phyloP scores from a whole-genome alignment of 2,797 vertebrate species.

The Gallinago nigripennis region DNA sequence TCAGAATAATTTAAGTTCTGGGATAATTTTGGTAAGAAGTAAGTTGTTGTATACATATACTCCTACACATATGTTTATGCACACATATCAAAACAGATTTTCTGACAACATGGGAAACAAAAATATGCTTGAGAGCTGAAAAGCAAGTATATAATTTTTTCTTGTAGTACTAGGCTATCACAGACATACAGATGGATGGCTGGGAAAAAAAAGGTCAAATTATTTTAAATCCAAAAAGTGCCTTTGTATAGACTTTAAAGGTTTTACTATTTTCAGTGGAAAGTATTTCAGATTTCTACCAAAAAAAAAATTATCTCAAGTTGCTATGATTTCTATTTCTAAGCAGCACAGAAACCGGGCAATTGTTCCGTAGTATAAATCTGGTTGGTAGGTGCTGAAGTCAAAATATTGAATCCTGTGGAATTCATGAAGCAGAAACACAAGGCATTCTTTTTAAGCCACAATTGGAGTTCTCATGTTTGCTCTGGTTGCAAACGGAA shows the following conservation, averaged over 20 bases:
- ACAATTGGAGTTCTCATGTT: background rate
- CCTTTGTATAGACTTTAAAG: background rate
- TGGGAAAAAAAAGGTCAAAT: background rate
- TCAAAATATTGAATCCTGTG: background rate
- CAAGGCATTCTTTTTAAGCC: background rate
- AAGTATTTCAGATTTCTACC: background rate
- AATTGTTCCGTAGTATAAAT: background rate
- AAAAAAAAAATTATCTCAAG: background rate
- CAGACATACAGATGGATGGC: background rate
- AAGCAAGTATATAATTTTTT: background rate
- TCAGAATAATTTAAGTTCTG: background rate
- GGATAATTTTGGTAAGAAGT: background rate
- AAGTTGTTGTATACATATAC: background rate
- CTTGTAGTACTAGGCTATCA: background rate
- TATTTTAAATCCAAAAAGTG: background rate
- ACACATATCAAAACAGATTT: background rate
- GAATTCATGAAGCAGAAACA: background rate
- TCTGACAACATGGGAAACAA: background rate
- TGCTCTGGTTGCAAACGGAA: constrained; percentile 14
- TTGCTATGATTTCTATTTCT: background rate
- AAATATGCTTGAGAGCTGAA: background rate
- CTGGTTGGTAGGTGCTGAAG: background rate
- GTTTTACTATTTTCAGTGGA: background rate
- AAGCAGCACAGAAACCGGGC: background rate
- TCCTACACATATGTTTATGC: background rate